Conservation (phyloP, 92 coral and sea anemone genomes). For the Heteractis magnifica region DNA sequence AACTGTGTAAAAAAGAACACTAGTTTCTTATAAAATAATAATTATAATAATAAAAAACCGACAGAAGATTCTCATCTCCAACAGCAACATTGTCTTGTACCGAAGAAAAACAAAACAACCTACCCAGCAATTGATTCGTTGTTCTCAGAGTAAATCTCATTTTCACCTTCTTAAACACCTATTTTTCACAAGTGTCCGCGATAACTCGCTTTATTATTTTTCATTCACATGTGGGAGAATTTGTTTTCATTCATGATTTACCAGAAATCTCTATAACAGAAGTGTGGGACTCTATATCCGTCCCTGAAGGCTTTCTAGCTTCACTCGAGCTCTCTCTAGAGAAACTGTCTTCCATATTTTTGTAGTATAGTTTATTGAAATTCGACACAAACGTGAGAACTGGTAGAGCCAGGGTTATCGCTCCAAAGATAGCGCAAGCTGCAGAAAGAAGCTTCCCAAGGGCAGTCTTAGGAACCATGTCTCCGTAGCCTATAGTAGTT, state of each 20-base stretch:
- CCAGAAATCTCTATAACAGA: neutral
- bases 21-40: too few species aligned
- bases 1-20: too few species aligned
- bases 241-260: neutral
- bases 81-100: neutral
- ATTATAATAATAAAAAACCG: too few species aligned
- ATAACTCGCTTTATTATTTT: neutral
- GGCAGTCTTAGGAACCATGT: slow-evolving; percentile 77
- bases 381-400: slow-evolving; percentile 92
- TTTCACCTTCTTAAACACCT: neutral
- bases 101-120: neutral
- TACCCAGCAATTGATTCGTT: neutral
- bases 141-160: neutral
- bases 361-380: slow-evolving; percentile 87
- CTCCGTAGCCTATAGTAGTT: slow-evolving; percentile 97
- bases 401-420: slow-evolving; percentile 87
- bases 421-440: slow-evolving; percentile 89
- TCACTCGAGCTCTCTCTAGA: slow-evolving; percentile 7
- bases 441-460: slow-evolving; percentile 80
- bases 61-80: neutral
- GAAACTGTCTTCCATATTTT: slow-evolving; percentile 72
- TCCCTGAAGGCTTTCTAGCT: neutral
- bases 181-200: neutral
- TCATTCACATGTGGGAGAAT: too few species aligned
- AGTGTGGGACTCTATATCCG: neutral